Evolutionary conservation across 2,113 vertebrate genomes (phyloP), one percentile per base, ranked within the genome.

Genomic region (Campylorhamphus procurvoides): DNA sequence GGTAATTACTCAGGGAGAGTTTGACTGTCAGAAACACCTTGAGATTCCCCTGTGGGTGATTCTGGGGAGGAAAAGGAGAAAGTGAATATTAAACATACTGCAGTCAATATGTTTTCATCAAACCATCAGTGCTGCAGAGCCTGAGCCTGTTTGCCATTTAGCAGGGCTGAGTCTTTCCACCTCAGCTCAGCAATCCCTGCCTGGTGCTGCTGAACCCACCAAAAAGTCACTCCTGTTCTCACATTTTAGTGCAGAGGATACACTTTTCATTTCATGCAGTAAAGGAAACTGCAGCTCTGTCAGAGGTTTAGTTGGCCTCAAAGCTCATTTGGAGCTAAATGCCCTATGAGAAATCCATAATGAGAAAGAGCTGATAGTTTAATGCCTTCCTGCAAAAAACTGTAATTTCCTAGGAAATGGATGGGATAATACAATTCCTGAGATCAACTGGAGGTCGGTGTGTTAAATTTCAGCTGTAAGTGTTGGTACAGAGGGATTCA

Each of bases 271-370:
- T 75, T 52, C 79, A 37, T 5, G 53, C 91, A 89, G 88, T 29
- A 47, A 75, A 49, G 67, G 82, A 92, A 83, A 23, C 71, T 77
- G 60, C 85, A 86, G 90, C 73, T 96, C 74, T 79, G 55, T 56
- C 29, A 35, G 91, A 94, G 94, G 46, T 84, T 87, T 75, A 56
- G 20, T 12, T 47, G 88, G 93, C 77, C 91, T 89, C 95, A 88
- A 78, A 93, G 93, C 88, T 96, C 85, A 89, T 96, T 74, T 92
- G 87, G 77, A 95, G 81, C 80, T 89, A 81, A 95, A 97, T 95
- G 82, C 79, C 87, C 69, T 64, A 31, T n/a, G 73, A 94, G 81
- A 91, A 93, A 91, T 69, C 92, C 89, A 66, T 95, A 79, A 87
- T 64, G 85, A 96, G 90, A 71, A 94, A 73, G 68, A 90, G 37